Conservation (phyloP, 2,113 vertebrate species). For the Struthidea cinerea region DNA sequence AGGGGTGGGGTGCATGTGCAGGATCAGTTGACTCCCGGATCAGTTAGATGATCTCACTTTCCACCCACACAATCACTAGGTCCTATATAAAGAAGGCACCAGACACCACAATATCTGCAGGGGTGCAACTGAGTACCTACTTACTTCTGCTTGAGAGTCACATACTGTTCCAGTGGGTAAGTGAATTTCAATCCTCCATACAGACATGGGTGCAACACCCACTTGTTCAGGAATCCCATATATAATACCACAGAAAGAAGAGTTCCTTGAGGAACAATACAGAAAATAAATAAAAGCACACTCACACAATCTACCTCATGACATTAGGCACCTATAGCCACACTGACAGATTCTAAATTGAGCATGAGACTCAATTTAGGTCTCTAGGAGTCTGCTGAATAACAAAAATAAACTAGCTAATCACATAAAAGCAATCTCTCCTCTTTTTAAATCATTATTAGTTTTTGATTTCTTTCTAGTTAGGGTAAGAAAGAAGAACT, state of each 20-base stretch:
- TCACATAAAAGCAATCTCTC: not conserved
- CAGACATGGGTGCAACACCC: not conserved
- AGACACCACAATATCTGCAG: not conserved
- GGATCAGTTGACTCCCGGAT: not conserved
- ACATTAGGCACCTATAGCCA: not conserved
- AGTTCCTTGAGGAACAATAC: not conserved
- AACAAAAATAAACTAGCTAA: not conserved
- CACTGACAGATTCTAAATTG: not conserved
- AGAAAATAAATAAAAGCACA: not conserved
- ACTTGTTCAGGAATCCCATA: not conserved
- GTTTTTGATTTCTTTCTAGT: not conserved
- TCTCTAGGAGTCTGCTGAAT: not conserved
- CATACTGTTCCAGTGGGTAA: accelerated
- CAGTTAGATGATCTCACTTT: not conserved
- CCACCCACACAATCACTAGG: not conserved
- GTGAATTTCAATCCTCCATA: not conserved
- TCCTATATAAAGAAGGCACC: not conserved
- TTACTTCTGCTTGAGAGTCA: not conserved
- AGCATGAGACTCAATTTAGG: not conserved
- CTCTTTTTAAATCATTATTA: not conserved
- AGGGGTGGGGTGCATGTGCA: not conserved
- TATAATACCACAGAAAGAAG: not conserved
- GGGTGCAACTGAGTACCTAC: not conserved
- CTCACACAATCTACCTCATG: not conserved
- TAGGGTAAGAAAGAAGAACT: not conserved